Evolutionary conservation across 2,113 vertebrate genomes (phyloP), one percentile per base, ranked within the genome.

Genomic region (Mobula hypostoma): DNA sequence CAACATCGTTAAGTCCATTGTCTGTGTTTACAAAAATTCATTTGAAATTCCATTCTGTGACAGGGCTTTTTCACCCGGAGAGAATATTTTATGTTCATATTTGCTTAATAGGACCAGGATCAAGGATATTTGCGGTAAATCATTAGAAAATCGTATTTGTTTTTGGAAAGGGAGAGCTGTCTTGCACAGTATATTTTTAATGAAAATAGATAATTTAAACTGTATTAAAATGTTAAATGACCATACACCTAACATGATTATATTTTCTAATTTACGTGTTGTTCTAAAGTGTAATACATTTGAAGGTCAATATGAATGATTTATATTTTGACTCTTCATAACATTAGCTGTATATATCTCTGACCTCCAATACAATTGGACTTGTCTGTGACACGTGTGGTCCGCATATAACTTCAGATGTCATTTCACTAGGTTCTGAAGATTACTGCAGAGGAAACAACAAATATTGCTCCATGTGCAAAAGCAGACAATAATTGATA

Each of bases 61-160:
- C 12, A 36, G 15, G 40, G 9, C 82, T 27, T 56, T 85, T 56
- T 85, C 4, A 58, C 82, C 40, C 7, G 15, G 6, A 85, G 3
- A 58, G 82, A 85, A 85, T 7, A 85, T 85, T 85, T 85, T 56
- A 85, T 85, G 82, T 58, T 85, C 56, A 2, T 61, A 61, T 87
- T 87, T 58, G 83, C 83, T 87, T 85, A 21, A 58, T 27, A 58
- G 19, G 24, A 87, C 21, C 36, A 36, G 32, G n/a, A 40, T 29
- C 79, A 80, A 80, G 79, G 79, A 80, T n/a, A 80, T 2, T 27
- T 7, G 1, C 27, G 70, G 17, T 74, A 14, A 80, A 40, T 36
- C 36, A 40, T 40, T 80, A 36, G 32, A 36, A 80, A 77, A 14
- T 15, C 77, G 2, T 48, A 48, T 48, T 79, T 74, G 27, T 80